Base-by-base conservation (phyloP, 2,888 invertebrate species). In the Leucoptera coffeella region DNA sequence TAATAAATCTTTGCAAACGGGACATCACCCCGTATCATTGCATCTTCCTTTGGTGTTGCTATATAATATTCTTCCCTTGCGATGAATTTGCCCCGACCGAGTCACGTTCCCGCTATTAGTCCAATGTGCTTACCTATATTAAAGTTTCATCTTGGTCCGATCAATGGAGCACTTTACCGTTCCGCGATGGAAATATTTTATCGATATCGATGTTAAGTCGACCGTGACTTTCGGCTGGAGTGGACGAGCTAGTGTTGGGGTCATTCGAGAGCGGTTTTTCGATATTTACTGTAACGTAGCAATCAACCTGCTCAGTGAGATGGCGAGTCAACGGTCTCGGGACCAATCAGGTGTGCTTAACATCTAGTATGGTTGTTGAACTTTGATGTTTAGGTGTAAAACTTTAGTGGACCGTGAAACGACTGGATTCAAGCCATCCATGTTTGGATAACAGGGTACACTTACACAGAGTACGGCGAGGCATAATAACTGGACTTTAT, bases 51-150 rank as follows among this genome's bases (percentile, higher is more conserved):
- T n/a, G n/a, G n/a, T n/a, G n/a, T n/a, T n/a, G n/a, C n/a, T n/a
- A n/a, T n/a, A n/a, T n/a, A n/a, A n/a, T n/a, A n/a, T n/a, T n/a
- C n/a, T n/a, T n/a, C n/a, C n/a, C n/a, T n/a, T n/a, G n/a, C n/a
- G n/a, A n/a, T n/a, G n/a, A 60, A 58, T 48, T 58, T 50, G 47
- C 52, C 51, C 45, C 50, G 50, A 51, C 54, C 55, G 41, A 56
- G 58, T 60, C 65, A 65, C 65, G 65, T 59, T 53, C 46, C 33
- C 40, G 54, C 62, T 61, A 64, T 65, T 61, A 64, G 56, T 57
- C 53, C 50, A 37, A 38, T 39, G 51, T 58, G 58, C 62, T 64
- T 26, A 11, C 12, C 14, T 60, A 51, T 52, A 57, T 47, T 55
- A 52, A 62, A 62, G 57, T 62, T 65, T 60, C 57, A 57, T 53